Percentiles rank a stretch among this genome's conserved stretches.
Conservation (phyloP, 2,888 invertebrate genomes). For the Abrostola tripartita region DNA sequence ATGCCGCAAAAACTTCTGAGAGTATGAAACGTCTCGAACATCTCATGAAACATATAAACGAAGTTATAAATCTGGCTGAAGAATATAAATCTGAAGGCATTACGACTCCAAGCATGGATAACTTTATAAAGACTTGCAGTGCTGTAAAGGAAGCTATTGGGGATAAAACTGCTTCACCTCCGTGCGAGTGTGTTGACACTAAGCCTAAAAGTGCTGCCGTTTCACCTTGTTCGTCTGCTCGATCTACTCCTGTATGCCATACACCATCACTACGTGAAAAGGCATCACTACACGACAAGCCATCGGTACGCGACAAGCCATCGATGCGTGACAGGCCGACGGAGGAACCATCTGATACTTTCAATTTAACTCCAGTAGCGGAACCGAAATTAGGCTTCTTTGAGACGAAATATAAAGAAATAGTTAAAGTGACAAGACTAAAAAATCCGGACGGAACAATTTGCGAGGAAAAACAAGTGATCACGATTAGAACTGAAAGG, state of each 20-base stretch:
- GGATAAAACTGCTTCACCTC: slow-evolving; percentile 20
- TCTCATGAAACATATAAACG: slow-evolving; percentile 52
- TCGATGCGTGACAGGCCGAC: neutral
- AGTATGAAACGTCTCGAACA: slow-evolving; percentile 38
- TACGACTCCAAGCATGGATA: slow-evolving; percentile 45
- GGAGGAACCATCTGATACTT: neutral
- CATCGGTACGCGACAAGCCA: neutral
- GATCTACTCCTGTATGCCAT: neutral
- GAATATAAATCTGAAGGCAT: slow-evolving; percentile 39
- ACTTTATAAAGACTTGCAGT: slow-evolving; percentile 52
- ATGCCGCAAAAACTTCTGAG: slow-evolving; percentile 26
- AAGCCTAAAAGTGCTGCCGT: neutral
- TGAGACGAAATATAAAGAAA: slow-evolving; percentile 64
- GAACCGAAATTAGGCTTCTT: slow-evolving; percentile 49
- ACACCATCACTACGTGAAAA: neutral
- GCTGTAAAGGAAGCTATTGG: slow-evolving; percentile 52
- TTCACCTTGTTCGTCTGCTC: neutral
- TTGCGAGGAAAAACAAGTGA: slow-evolving; percentile 63
- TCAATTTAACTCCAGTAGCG: neutral
- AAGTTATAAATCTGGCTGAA: slow-evolving; percentile 50
- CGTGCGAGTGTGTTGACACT: slow-evolving; percentile 37
- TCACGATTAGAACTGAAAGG: slow-evolving; percentile 65
- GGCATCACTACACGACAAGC: neutral
- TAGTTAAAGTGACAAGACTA: slow-evolving; percentile 62
- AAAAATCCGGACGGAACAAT: slow-evolving; percentile 65